Base-by-base conservation (phyloP, 2,797 vertebrate genomes). In the Euthynnus affinis region DNA sequence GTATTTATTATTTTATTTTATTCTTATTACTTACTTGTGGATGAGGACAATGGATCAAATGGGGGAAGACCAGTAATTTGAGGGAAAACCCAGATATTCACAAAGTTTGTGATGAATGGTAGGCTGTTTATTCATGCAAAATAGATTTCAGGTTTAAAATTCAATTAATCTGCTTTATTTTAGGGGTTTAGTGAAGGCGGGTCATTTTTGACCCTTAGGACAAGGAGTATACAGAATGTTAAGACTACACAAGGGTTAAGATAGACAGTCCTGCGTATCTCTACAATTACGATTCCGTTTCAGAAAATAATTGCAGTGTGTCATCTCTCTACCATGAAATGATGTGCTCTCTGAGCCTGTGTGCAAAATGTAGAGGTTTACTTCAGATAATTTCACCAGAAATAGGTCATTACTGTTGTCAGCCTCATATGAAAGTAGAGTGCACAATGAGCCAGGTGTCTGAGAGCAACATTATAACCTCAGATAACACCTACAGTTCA, bases 261-360 rank as follows among this genome's bases (percentile, higher is more conserved):
- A 78, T 25, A 71, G 62, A 85, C 71, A 81, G 56, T 76, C 78
- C 53, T 55, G 73, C 62, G 75, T 64, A 83, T 87, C 79, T 82
- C 52, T 87, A 80, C 83, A 83, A 91, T 89, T 87, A 76, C 63
- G 49, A 49, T 81, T 85, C 72, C 5, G 42, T 82, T 89, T 88
- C 70, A 89, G 74, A 72, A 87, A 89, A 61, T 79, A 84, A 85
- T 83, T 63, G 57, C 23, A 1, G 60, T 44, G 63, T 49, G 60
- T 80, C 77, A 68, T 83, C 74, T 80, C 75, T 87, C 82, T 88
- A 73, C 76, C 73, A 81, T 89, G 81, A 86, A 91, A 86, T 83
- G 15, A 89, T 78, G 58, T 86, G 81, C 9, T 81, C 67, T 81
- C 68, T 25, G 65, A 83, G 74, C 6, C 61, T 40, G 57, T 51